These are phyloP conservation scores for Cydia amplana DNA, from an alignment of 1,140 invertebrate species.

Conservation along the genomic window DNA sequence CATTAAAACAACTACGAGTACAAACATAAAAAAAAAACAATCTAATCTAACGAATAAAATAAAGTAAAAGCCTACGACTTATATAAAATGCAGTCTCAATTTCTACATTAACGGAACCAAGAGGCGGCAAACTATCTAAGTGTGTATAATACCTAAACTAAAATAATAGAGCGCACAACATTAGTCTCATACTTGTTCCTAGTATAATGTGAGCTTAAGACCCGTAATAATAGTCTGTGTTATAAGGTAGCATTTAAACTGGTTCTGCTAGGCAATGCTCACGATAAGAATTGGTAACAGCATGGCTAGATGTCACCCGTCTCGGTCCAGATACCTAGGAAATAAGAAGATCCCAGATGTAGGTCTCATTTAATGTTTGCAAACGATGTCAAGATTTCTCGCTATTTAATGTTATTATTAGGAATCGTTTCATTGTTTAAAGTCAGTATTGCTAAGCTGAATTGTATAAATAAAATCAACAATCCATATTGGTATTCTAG, in stretches of 20 bases:
- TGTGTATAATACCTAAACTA: constrained; percentile 7
- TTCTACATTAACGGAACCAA: constrained; percentile 24
- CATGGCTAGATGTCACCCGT: constrained; percentile 14
- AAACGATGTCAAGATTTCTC: constrained; percentile 31
- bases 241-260: not conserved
- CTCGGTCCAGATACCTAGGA: constrained; percentile 29
- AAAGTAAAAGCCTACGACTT: no score
- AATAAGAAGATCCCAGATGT: constrained; percentile 26
- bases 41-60: not conserved
- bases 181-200: not conserved
- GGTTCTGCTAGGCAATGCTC: not conserved
- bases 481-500: not conserved
- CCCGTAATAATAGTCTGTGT: not conserved
- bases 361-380: constrained; percentile 21
- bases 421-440: not conserved
- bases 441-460: not conserved
- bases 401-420: not conserved
- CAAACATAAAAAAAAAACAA: not conserved
- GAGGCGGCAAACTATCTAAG: constrained; percentile 9
- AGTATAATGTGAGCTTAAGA: not conserved
- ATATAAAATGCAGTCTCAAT: not conserved
- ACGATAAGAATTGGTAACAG: not conserved
- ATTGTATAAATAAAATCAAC: no score
- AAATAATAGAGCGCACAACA: not conserved
- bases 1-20: no score